These are phyloP conservation scores for Pachypsylla venusta DNA, from an alignment of 1,140 invertebrate species.

Conservation along the genomic window DNA sequence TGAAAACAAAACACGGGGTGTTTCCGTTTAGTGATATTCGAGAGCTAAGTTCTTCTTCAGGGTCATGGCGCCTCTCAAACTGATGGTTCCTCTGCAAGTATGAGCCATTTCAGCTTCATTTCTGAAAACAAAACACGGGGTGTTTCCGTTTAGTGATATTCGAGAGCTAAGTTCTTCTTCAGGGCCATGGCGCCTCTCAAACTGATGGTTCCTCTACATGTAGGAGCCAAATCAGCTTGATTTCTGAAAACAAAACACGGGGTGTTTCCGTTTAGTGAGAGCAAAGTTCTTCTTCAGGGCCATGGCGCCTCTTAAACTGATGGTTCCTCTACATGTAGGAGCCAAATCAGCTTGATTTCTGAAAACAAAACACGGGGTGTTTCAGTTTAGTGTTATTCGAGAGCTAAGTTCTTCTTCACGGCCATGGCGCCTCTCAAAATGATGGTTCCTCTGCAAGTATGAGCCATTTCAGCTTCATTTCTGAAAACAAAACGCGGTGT, in stretches of 20 bases:
- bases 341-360: slow-evolving; percentile 95
- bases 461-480: slow-evolving; percentile 91
- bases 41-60: too few relatives aligned
- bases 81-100: slow-evolving; percentile 94
- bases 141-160: too few relatives aligned
- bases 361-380: slow-evolving; percentile 35
- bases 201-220: slow-evolving; percentile 93
- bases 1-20: slow-evolving; percentile 43
- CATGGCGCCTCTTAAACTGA: slow-evolving; percentile 83
- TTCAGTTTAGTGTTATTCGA: too few relatives aligned
- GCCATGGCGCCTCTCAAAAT: slow-evolving; percentile 91
- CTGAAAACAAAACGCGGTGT: slow-evolving; percentile 49
- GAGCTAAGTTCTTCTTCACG: too few relatives aligned
- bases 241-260: slow-evolving; percentile 53
- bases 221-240: slow-evolving; percentile 91
- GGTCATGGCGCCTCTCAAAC: slow-evolving; percentile 87
- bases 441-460: slow-evolving; percentile 94
- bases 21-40: too few relatives aligned
- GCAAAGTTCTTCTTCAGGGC: too few relatives aligned
- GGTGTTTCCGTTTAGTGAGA: too few relatives aligned
- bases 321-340: slow-evolving; percentile 93
- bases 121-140: slow-evolving; percentile 48
- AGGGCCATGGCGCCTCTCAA: slow-evolving; percentile 83
- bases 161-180: too few relatives aligned
- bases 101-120: slow-evolving; percentile 94